These are phyloP conservation scores for Cheilosia pagana DNA, from an alignment of 2,888 invertebrate genomes.

Conservation along the genomic window DNA sequence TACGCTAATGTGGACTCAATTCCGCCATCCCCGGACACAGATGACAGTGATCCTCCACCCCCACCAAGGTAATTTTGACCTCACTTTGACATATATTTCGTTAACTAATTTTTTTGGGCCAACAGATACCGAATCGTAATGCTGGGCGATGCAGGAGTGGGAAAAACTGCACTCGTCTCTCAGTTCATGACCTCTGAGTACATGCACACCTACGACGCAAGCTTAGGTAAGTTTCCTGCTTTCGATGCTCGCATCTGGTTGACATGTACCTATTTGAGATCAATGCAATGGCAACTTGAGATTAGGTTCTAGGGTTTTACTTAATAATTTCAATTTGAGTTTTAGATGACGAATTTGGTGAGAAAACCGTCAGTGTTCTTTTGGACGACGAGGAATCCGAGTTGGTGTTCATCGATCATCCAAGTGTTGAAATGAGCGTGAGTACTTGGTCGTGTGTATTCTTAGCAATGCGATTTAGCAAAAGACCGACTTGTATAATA, in stretches of 20 bases:
- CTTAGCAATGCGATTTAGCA: neutral
- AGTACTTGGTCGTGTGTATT: slow-evolving; percentile 83
- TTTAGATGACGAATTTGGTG: slow-evolving; percentile 96
- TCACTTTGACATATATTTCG: neutral
- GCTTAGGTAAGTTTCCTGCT: slow-evolving; percentile 87
- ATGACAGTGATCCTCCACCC: slow-evolving; percentile 86
- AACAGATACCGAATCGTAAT: slow-evolving; percentile 92
- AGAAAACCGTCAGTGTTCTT: slow-evolving; percentile 95
- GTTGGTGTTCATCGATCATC: slow-evolving; percentile 95
- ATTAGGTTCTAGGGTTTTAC: slow-evolving; percentile 78
- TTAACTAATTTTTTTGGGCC: neutral
- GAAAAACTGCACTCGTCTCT: slow-evolving; percentile 94
- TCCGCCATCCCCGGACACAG: slow-evolving; percentile 89
- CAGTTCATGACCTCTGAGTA: slow-evolving; percentile 98
- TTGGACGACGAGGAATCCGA: slow-evolving; percentile 95
- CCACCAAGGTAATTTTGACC: slow-evolving; percentile 78
- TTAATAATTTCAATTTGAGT: slow-evolving; percentile 84
- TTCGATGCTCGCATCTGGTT: no score
- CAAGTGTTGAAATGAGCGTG: slow-evolving; percentile 95
- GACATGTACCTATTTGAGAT: neutral
- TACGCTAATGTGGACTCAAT: slow-evolving; percentile 91
- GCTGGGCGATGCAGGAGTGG: slow-evolving; percentile 93
- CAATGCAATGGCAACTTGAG: slow-evolving; percentile 24
- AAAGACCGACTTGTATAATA: slow-evolving; percentile 80
- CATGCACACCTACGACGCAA: slow-evolving; percentile 97